Percentiles rank a stretch among this genome's conserved stretches.
Conservation (phyloP, 2,113 vertebrate species). For the Tringa solitaria region DNA sequence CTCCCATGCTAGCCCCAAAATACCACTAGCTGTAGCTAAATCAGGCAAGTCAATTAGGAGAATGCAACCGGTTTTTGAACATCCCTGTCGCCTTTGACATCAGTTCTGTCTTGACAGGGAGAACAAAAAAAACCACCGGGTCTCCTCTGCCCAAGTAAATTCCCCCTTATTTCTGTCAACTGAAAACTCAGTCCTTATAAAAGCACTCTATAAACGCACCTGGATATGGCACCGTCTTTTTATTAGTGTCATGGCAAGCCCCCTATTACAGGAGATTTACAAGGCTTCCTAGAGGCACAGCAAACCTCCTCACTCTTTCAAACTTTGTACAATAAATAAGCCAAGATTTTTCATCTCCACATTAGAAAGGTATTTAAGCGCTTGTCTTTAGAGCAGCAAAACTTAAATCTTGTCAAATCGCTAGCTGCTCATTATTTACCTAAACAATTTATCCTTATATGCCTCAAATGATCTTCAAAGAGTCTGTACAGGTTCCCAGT, state of each 20-base stretch:
- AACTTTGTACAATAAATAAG: accelerated
- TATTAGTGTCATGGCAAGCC: not conserved
- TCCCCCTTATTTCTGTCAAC: not conserved
- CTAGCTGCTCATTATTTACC: not conserved
- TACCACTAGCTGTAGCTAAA: not conserved
- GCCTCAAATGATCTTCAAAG: not conserved
- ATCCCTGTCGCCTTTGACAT: not conserved
- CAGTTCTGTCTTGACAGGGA: not conserved
- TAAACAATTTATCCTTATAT: not conserved
- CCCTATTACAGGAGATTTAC: not conserved
- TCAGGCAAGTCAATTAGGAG: not conserved
- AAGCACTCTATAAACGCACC: not conserved
- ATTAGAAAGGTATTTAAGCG: not conserved
- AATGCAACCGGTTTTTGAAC: not conserved
- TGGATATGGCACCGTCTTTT: not conserved
- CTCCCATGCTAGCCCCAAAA: not conserved
- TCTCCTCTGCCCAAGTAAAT: not conserved
- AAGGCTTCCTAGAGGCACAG: not conserved
- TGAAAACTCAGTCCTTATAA: not conserved
- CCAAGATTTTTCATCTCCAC: not conserved
- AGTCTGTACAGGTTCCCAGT: not conserved
- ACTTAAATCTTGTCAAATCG: not conserved
- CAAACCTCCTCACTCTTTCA: not conserved
- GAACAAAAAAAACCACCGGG: not conserved
- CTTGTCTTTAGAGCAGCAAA: not conserved